Percentiles rank a stretch among this genome's conserved stretches.
Conservation (phyloP, 2,797 vertebrate species). For the Lagothrix lagotricha region DNA sequence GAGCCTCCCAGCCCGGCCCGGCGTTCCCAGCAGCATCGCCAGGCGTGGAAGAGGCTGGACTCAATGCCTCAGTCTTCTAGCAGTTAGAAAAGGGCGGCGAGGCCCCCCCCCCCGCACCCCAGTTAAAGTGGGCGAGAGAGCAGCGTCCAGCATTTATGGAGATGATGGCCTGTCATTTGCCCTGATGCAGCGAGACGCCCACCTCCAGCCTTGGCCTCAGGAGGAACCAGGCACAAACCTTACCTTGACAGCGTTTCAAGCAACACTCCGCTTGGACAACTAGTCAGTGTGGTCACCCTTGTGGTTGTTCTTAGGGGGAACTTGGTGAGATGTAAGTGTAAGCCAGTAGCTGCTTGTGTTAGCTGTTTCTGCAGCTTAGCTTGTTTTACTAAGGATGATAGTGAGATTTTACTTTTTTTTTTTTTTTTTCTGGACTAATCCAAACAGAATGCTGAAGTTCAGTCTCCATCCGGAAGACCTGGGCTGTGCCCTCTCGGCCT, state of each 20-base stretch:
- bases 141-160: background rate
- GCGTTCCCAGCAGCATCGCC: accelerated
- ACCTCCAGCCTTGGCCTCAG: background rate
- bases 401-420: background rate
- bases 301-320: background rate
- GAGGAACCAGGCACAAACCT: background rate
- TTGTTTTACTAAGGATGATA: background rate
- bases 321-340: background rate
- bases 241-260: background rate
- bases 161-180: background rate
- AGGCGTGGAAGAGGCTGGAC: background rate
- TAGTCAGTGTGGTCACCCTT: background rate
- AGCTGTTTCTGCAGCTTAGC: background rate
- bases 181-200: background rate
- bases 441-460: background rate
- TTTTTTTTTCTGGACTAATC: background rate
- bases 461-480: background rate
- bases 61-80: background rate
- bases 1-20: accelerated
- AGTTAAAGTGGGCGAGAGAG: background rate
- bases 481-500: background rate
- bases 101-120: background rate
- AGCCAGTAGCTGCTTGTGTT: background rate
- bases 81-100: background rate
- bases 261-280: background rate